Percentiles rank a stretch among this genome's conserved stretches.
These are phyloP conservation scores for Raja brachyura DNA, from an alignment of 2,113 vertebrate species.

Conservation along the genomic window DNA sequence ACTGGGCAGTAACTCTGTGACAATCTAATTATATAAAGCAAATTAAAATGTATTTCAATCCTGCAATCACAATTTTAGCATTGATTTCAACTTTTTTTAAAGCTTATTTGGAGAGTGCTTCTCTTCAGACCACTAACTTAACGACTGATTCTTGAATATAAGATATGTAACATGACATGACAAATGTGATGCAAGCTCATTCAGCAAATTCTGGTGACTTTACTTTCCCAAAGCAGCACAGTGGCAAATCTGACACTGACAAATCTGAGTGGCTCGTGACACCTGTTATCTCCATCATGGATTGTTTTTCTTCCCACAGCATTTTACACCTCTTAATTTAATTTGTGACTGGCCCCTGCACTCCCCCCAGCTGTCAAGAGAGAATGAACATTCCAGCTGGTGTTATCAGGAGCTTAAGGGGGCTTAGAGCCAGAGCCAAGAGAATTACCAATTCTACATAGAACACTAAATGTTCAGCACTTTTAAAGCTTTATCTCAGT, in stretches of 20 bases:
- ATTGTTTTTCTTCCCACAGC: slow-evolving; percentile 60
- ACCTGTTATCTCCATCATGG: slow-evolving; percentile 75
- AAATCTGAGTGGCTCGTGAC: slow-evolving; percentile 55
- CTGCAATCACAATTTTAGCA: not conserved
- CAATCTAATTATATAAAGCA: not conserved
- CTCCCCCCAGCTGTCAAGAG: slow-evolving; percentile 55
- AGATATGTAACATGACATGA: not conserved
- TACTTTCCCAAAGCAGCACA: slow-evolving; percentile 49
- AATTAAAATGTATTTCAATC: not conserved
- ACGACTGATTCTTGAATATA: not conserved
- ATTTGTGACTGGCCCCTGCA: slow-evolving; percentile 53
- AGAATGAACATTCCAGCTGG: slow-evolving; percentile 53
- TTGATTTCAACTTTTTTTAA: not conserved
- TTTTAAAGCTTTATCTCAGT: slow-evolving; percentile 45
- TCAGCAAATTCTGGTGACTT: slow-evolving; percentile 4
- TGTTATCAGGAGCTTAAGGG: slow-evolving; percentile 50
- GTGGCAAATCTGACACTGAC: slow-evolving; percentile 54
- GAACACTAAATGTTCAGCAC: slow-evolving; percentile 40
- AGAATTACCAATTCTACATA: slow-evolving; percentile 46
- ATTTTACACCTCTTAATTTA: slow-evolving; percentile 61
- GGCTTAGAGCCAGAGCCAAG: slow-evolving; percentile 49
- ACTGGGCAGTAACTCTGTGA: not conserved
- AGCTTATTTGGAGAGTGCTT: not conserved
- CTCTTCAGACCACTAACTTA: not conserved
- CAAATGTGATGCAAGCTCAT: not conserved